Conservation (phyloP, 2,797 vertebrate genomes). For the Todus mexicanus region DNA sequence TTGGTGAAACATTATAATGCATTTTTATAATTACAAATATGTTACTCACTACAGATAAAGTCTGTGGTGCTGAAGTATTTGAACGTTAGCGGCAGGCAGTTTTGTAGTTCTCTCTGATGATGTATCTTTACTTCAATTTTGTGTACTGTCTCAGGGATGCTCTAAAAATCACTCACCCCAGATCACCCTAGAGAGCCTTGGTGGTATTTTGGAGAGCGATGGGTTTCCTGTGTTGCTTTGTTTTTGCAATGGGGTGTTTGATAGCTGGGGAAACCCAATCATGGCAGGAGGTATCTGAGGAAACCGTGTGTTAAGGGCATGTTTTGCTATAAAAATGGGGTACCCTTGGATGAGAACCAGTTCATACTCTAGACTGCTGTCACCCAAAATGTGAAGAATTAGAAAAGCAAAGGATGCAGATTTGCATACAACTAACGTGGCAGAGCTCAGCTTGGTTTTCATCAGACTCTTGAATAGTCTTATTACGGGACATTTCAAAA, state of each 20-base stretch:
- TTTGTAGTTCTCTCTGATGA: background rate
- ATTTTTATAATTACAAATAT: background rate
- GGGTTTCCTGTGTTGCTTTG: background rate
- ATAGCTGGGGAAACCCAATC: background rate
- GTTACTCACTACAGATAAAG: background rate
- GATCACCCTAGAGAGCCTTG: background rate
- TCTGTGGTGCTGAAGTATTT: background rate
- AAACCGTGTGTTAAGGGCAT: rapidly evolving
- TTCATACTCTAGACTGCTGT: background rate
- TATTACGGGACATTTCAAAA: background rate
- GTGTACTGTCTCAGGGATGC: background rate
- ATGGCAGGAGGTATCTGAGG: background rate
- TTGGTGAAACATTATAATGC: background rate
- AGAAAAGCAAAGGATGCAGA: background rate
- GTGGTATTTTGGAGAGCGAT: background rate
- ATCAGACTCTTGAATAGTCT: background rate
- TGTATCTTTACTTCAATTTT: background rate
- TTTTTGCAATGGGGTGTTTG: background rate
- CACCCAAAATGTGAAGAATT: background rate
- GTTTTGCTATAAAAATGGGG: background rate
- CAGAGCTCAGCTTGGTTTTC: background rate
- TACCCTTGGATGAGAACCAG: background rate
- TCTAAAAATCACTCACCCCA: background rate
- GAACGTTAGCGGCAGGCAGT: background rate
- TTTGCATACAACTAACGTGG: background rate